Percentiles rank a stretch among this genome's conserved stretches.
Evolutionary conservation across 1,140 invertebrate species (phyloP).

Genomic region (Hypsibius dujardini): DNA sequence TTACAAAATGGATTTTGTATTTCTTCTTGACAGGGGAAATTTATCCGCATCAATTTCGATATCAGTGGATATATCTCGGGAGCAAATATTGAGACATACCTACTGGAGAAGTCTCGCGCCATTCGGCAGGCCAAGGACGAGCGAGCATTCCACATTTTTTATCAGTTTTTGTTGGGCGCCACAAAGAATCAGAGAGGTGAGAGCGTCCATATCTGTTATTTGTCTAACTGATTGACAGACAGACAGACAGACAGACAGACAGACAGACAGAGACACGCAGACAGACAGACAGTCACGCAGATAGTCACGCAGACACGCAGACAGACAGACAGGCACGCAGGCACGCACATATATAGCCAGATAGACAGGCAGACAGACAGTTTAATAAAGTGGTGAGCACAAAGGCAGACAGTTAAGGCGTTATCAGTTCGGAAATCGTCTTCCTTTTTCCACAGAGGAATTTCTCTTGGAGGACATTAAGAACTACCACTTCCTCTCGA

Average conservation of each 20-base stretch:
- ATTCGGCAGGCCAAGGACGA: constrained; percentile 94
- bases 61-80: constrained; percentile 95
- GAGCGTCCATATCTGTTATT: too few relatives aligned
- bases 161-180: constrained; percentile 80
- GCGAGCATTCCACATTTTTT: constrained; percentile 96
- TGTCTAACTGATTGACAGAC: too few relatives aligned
- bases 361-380: too few relatives aligned
- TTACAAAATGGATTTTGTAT: constrained; percentile 5
- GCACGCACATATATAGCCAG: too few relatives aligned
- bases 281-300: too few relatives aligned
- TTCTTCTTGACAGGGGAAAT: constrained; percentile 75
- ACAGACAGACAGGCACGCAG: too few relatives aligned
- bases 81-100: constrained; percentile 77
- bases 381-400: too few relatives aligned
- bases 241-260: too few relatives aligned
- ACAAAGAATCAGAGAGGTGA: constrained; percentile 63
- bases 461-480: constrained; percentile 87
- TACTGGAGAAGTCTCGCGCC: constrained; percentile 93
- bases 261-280: too few relatives aligned
- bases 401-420: too few relatives aligned
- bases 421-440: too few relatives aligned
- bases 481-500: constrained; percentile 76
- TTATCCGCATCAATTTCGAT: constrained; percentile 99
- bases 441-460: constrained; percentile 62
- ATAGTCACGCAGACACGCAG: too few relatives aligned